A percentile compares a stretch with the other conserved stretches of the same genome.
Evolutionary conservation across 2,113 vertebrate genomes (phyloP).

Genomic region (Cynocephalus volans): DNA sequence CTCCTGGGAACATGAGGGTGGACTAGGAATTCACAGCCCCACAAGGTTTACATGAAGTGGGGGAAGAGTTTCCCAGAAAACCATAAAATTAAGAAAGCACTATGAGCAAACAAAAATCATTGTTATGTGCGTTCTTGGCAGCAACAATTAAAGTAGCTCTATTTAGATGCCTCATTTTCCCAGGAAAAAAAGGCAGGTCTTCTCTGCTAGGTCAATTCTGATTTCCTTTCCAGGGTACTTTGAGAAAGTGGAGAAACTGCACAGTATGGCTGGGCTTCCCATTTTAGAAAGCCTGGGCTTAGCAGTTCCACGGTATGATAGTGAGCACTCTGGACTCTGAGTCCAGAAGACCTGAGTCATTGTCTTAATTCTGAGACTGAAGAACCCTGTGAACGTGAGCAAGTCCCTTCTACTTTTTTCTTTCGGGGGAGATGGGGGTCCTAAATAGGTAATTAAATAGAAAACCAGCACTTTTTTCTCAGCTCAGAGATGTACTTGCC

Average conservation of each 20-base stretch:
- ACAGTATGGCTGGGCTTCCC: neutral
- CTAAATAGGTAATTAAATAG: neutral
- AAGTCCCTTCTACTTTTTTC: neutral
- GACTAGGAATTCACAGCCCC: neutral
- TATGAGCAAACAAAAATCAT: neutral
- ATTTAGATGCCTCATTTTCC: neutral
- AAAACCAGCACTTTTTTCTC: neutral
- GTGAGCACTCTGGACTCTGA: neutral
- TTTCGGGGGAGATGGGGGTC: neutral
- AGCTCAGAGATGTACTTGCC: neutral
- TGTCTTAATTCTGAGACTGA: neutral
- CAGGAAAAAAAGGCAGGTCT: neutral
- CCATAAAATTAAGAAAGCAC: neutral
- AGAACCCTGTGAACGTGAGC: neutral
- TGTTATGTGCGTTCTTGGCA: neutral
- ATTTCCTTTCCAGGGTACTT: neutral
- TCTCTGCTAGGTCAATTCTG: neutral
- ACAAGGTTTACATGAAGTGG: neutral
- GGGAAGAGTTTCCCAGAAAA: neutral
- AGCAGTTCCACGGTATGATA: neutral
- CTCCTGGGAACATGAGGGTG: neutral
- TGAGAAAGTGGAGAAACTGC: neutral
- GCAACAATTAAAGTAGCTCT: neutral
- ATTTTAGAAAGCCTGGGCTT: neutral
- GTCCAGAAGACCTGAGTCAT: neutral